Evolutionary conservation across 53 echinoderm and acorn worm species (phyloP), one percentile per base, ranked within the genome.

Genomic region (Echinometra lucunter): DNA sequence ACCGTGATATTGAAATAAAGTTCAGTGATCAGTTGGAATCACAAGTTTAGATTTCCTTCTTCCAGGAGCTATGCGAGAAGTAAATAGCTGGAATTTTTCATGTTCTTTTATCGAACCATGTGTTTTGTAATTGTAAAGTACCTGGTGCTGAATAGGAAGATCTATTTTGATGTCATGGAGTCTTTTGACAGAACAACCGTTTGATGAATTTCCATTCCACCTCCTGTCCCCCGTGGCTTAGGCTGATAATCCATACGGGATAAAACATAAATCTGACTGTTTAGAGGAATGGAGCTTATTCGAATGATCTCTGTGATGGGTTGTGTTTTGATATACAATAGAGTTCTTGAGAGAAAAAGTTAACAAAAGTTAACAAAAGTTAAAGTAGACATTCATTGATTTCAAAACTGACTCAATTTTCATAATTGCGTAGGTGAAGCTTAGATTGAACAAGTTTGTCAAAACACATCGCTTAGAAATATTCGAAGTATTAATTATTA

Each of bases 141-240:
- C 75, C 42, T n/a, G n/a, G n/a, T n/a, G 17, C 40, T 18, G n/a
- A n/a, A 6, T 74, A 2, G 15, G 8, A 74, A 74, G 74, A 45
- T 9, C 19, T 23, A 63, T 82, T 45, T 0, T 25, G 82, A 45
- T 85, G 85, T 85, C 85, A 45, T 25, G 49, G 28, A 16, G 78
- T 85, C 47, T 49, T 49, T 85, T 49, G 85, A 47, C 47, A 49
- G 28, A 85, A 16, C 27, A n/a, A 49, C 21, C 81, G 15, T 81
- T 81, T 63, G 63, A 63, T 21, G 63, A 63, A 63, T 16, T 0
- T 74, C 0, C 23, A 44, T 44, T 82, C 82, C 82, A 44, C 44
- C 19, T 82, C 16, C 85, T 49, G 85, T 49, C 85, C 85, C 85
- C 28, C 49, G 5, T 49, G 85, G 85, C 85, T 47, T 25, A 85